These are phyloP conservation scores for Bubo blakistoni DNA, from an alignment of 2,113 vertebrate genomes.

Conservation along the genomic window DNA sequence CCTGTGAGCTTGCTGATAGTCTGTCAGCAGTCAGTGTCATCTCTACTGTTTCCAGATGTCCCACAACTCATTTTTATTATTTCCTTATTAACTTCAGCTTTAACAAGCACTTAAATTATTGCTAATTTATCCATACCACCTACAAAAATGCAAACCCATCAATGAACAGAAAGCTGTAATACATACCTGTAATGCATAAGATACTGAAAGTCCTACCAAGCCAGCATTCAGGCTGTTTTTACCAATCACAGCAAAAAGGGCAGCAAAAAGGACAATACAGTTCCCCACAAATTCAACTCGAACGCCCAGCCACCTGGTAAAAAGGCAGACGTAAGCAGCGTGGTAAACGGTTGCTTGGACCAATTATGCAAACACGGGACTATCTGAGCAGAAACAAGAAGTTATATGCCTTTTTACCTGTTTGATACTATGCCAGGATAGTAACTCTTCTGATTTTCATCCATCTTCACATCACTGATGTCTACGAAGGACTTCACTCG, in stretches of 20 bases:
- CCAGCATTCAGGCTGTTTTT: slow-evolving; percentile 82
- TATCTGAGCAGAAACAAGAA: neutral
- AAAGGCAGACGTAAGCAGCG: neutral
- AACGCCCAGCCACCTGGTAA: slow-evolving; percentile 89
- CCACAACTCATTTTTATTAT: neutral
- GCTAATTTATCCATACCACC: neutral
- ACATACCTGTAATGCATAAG: slow-evolving; percentile 90
- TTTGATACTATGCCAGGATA: slow-evolving; percentile 89
- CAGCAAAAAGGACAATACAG: slow-evolving; percentile 92
- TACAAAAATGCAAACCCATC: neutral
- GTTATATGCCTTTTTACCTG: slow-evolving; percentile 71
- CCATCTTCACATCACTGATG: slow-evolving; percentile 83
- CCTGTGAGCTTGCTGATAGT: neutral
- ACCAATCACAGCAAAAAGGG: slow-evolving; percentile 87
- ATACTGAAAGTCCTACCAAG: slow-evolving; percentile 91
- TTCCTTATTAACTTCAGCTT: neutral
- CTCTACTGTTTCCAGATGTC: neutral
- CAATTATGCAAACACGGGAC: neutral
- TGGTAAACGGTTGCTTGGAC: neutral
- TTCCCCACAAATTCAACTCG: slow-evolving; percentile 92
- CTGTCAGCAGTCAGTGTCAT: neutral
- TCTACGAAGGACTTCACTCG: slow-evolving; percentile 79
- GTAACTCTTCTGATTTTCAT: slow-evolving; percentile 89
- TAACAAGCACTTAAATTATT: neutral
- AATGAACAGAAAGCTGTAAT: neutral